A percentile compares a stretch with the other conserved stretches of the same genome.
These are phyloP conservation scores for Apodemus speciosus DNA, from an alignment of 2,113 vertebrate species.

Conservation along the genomic window DNA sequence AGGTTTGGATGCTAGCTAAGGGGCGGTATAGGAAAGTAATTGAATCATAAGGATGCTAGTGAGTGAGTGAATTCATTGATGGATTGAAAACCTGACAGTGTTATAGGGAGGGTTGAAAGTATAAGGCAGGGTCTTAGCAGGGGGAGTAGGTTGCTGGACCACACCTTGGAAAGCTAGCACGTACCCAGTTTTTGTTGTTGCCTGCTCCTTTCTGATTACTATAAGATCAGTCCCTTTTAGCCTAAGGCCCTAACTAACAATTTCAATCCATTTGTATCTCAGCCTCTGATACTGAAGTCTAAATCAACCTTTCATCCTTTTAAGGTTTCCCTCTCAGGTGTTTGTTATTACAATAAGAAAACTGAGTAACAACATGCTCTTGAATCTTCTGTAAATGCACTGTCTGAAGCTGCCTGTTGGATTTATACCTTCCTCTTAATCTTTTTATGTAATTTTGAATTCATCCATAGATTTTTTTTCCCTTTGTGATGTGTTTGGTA, in stretches of 20 bases:
- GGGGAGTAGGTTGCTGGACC: not conserved
- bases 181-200: not conserved
- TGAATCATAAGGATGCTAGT: not conserved
- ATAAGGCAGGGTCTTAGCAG: not conserved
- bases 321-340: not conserved
- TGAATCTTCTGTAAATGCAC: not conserved
- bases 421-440: not conserved
- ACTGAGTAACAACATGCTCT: not conserved
- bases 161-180: not conserved
- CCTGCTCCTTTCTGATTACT: not conserved
- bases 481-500: not conserved
- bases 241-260: not conserved
- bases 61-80: too few species aligned
- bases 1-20: not conserved
- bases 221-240: not conserved
- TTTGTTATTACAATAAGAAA: not conserved
- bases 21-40: not conserved
- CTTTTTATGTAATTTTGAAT: constrained; percentile 6
- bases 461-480: not conserved
- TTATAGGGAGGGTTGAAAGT: not conserved
- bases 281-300: not conserved
- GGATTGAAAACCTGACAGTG: not conserved
- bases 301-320: not conserved
- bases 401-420: not conserved
- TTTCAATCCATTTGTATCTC: not conserved